Base-by-base conservation (phyloP, 92 coral and sea anemone genomes). In the Scolanthus callimorphus region DNA sequence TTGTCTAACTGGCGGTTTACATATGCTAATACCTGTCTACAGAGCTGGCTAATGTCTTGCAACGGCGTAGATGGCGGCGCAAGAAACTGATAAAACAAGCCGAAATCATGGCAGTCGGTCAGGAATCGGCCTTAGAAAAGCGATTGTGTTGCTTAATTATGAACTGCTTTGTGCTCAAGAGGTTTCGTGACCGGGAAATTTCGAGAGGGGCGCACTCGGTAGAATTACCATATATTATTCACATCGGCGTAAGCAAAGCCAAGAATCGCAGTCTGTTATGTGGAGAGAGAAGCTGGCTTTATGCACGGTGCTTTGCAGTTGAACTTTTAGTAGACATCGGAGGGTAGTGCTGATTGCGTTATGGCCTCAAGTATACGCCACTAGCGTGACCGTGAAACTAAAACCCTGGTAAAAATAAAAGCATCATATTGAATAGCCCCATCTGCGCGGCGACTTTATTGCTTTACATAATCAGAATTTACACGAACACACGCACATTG, bases 1-100 rank as follows among this genome's bases (percentile, higher is more conserved):
- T 82, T 82, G 95, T 86, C 77, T 72, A 61, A 12, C 25, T 59
- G 65, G 85, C n/a, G n/a, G 82, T 60, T 61, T 55, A 62, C 68
- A 67, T 86, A 86, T 86, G 95, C 89, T 65, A 86, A 86, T 86
- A 61, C 39, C 19, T 41, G 4, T 38, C 52, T 24, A 27, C 26
- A 66, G 17, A 66, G 51, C 51, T 59, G 71, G 37, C 2, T 6
- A 8, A 24, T 22, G 11, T 1, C 8, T 4, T 11, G 11, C 15
- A 31, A 13, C 20, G 22, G 51, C 6, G 43, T 6, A 6, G 9
- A 34, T 6, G 6, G 6, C 43, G 43, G 43, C 43, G 15, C 15
- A 15, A 34, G 15, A 34, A 6, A 6, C 43, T 6, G 6, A 34
- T 15, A 34, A 6, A 34, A 6, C 9, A 15, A 34, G 43, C 15